Evolutionary conservation across 2,888 invertebrate genomes (phyloP).

Genomic region (Drosophila pegasa): DNA sequence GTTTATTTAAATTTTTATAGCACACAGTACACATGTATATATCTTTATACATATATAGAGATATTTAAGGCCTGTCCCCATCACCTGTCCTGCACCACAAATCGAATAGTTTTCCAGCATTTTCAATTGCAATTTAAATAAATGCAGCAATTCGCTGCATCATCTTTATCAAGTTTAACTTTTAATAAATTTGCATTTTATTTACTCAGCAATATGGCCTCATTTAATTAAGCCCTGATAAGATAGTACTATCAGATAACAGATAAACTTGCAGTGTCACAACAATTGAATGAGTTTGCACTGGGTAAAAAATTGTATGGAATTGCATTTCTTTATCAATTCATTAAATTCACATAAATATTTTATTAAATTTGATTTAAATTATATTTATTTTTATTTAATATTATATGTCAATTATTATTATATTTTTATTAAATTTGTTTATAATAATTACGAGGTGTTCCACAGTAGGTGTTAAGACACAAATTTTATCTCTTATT

Average conservation of each 20-base stretch:
- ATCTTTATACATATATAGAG: not conserved
- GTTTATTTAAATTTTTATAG: too few relatives aligned
- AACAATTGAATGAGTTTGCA: not conserved
- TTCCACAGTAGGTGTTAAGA: not conserved
- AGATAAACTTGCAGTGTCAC: conserved; percentile 5
- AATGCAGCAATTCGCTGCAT: not conserved
- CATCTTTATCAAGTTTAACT: not conserved
- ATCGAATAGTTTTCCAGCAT: not conserved
- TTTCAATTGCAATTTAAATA: not conserved
- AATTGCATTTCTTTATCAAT: not conserved
- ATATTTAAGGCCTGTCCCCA: not conserved
- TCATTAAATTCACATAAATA: not conserved
- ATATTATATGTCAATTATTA: not conserved
- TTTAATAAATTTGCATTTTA: conserved; percentile 11
- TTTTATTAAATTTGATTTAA: not conserved
- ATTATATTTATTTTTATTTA: not conserved
- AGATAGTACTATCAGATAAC: conserved; percentile 21
- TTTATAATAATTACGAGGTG: too few relatives aligned
- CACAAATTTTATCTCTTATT: not conserved
- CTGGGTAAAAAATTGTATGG: not conserved
- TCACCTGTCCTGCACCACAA: not conserved
- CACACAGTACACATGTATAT: too few relatives aligned
- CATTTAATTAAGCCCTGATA: not conserved
- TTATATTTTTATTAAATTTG: too few relatives aligned
- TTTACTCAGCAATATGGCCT: conserved; percentile 4